Evolutionary conservation across 2,888 invertebrate species (phyloP).

Genomic region (Trichopoda pennipes): DNA sequence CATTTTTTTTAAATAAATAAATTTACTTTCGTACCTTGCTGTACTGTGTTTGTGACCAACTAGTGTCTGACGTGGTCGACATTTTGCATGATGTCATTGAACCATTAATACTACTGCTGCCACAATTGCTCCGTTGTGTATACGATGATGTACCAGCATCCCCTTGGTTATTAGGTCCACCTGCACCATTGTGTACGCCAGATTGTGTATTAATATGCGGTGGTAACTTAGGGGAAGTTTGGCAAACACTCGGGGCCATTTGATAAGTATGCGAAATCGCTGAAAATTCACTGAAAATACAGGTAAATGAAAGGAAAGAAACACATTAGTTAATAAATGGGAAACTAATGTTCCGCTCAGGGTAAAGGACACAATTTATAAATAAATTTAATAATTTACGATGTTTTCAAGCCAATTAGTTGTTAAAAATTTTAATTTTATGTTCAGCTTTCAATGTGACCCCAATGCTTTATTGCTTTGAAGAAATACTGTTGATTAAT

Average conservation of each 20-base stretch:
- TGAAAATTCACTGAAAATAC: conserved; percentile 81
- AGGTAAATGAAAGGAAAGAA: conserved; percentile 38
- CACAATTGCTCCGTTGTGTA: conserved; percentile 74
- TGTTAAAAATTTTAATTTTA: too few relatives aligned
- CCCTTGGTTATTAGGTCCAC: conserved; percentile 31
- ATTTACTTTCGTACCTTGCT: conserved; percentile 74
- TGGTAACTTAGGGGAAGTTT: conserved; percentile 77
- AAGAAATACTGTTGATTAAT: not conserved
- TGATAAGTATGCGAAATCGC: conserved; percentile 80
- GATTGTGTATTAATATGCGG: conserved; percentile 71
- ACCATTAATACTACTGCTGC: conserved; percentile 76
- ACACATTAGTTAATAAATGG: conserved; percentile 17
- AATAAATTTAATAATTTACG: too few relatives aligned
- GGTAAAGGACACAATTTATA: too few relatives aligned
- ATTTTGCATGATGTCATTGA: conserved; percentile 79
- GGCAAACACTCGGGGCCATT: conserved; percentile 82
- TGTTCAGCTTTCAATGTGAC: not conserved
- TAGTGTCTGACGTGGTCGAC: conserved; percentile 78
- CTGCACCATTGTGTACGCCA: conserved; percentile 69
- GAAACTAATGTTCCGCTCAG: not conserved
- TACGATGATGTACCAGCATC: conserved; percentile 70
- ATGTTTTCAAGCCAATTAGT: not conserved
- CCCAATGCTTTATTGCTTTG: not conserved
- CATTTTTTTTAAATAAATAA: not conserved
- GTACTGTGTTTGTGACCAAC: conserved; percentile 79